These are phyloP conservation scores for Cavia porcellus DNA, from an alignment of 2,113 vertebrate genomes.

Conservation along the genomic window DNA sequence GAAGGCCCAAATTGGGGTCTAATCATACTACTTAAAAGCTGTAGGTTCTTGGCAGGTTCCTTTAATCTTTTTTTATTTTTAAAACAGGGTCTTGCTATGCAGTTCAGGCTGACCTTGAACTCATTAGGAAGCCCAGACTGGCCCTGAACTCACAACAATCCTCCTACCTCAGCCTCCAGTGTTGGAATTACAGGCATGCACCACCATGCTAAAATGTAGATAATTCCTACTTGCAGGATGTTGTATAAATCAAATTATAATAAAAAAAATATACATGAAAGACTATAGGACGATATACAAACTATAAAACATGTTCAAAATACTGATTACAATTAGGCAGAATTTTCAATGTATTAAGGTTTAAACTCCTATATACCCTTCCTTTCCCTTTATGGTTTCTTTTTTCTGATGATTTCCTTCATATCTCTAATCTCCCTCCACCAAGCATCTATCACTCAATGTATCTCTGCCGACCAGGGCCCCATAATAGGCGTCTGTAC, in stretches of 20 bases:
- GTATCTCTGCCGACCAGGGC: background rate
- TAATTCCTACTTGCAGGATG: background rate
- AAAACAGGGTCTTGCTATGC: background rate
- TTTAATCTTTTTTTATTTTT: background rate
- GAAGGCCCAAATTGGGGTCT: background rate
- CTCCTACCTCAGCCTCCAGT: background rate
- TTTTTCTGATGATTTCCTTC: background rate
- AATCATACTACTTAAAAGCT: background rate
- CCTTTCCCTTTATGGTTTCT: background rate
- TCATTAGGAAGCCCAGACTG: background rate
- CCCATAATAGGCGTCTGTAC: background rate
- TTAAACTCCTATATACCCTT: background rate
- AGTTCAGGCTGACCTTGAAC: background rate
- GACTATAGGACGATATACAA: background rate
- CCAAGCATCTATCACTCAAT: background rate
- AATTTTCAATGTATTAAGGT: background rate
- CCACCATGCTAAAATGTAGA: background rate
- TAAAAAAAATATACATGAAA: background rate
- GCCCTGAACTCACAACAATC: background rate
- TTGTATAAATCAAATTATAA: background rate
- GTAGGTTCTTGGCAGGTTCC: background rate
- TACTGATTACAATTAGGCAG: background rate
- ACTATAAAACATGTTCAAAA: conserved; percentile 23
- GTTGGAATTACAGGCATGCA: background rate
- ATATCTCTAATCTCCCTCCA: background rate